A percentile compares a stretch with the other conserved stretches of the same genome.
These are phyloP conservation scores for Sycophaga agraensis DNA, from an alignment of 1,140 invertebrate species.

Conservation along the genomic window DNA sequence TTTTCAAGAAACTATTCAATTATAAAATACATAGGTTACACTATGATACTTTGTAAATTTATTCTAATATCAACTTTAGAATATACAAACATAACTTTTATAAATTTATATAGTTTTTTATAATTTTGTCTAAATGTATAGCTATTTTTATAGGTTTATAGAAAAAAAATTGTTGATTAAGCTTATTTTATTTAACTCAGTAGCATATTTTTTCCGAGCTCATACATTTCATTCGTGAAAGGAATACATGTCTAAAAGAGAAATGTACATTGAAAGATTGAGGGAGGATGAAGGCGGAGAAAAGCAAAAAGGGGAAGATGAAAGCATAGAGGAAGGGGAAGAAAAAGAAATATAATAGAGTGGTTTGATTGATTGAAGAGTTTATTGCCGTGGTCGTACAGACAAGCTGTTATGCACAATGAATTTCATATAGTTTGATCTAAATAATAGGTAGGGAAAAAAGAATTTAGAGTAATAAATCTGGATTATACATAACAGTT, in stretches of 20 bases:
- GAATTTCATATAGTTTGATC: slow-evolving; percentile 3
- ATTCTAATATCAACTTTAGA: slow-evolving; percentile 6
- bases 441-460: background rate
- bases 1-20: slow-evolving; percentile 5
- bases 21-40: slow-evolving; percentile 15
- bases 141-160: too few species aligned
- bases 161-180: too few species aligned
- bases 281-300: slow-evolving; percentile 3
- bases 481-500: too few species aligned
- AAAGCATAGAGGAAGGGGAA: background rate
- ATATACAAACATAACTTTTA: background rate
- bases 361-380: slow-evolving; percentile 27
- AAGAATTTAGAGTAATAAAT: background rate
- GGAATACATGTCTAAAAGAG: too few species aligned
- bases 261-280: slow-evolving; percentile 16
- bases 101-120: too few species aligned
- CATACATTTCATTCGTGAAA: background rate
- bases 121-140: too few species aligned
- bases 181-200: too few species aligned
- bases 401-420: background rate
- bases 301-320: background rate
- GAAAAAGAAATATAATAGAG: slow-evolving; percentile 2
- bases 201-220: too few species aligned
- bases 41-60: too few species aligned
- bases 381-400: slow-evolving; percentile 4